These are phyloP conservation scores for Corythaeola cristata DNA, from an alignment of 2,113 vertebrate species.

Conservation along the genomic window DNA sequence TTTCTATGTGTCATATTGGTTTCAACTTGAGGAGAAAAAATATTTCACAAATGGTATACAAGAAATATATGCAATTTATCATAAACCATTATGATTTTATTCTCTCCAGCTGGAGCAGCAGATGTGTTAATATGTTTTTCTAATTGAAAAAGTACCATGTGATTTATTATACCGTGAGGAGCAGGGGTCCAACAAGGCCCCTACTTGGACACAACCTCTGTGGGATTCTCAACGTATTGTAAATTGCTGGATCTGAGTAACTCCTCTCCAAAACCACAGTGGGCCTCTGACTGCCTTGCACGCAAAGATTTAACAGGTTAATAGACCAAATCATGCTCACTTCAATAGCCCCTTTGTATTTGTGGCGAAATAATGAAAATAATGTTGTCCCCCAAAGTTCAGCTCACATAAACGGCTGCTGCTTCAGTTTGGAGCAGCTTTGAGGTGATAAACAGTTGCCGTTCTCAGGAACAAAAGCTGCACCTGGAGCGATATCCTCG, in stretches of 20 bases:
- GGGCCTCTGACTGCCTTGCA: neutral
- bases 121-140: slow-evolving; percentile 2
- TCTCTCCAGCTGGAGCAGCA: slow-evolving; percentile 43
- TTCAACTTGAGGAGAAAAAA: neutral
- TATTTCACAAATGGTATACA: neutral
- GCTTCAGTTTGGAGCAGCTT: too few relatives aligned
- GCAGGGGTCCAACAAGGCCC: neutral
- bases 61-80: slow-evolving; percentile 14
- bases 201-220: neutral
- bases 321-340: slow-evolving; percentile 40
- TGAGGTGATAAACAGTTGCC: too few relatives aligned
- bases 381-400: too few relatives aligned
- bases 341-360: slow-evolving; percentile 38
- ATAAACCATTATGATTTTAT: slow-evolving; percentile 25
- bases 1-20: neutral
- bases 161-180: neutral
- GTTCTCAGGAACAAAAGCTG: too few relatives aligned
- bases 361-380: too few relatives aligned
- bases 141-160: neutral
- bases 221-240: neutral
- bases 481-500: too few relatives aligned
- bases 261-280: slow-evolving; percentile 9
- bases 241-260: neutral
- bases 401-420: too few relatives aligned
- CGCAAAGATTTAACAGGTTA: slow-evolving; percentile 35